These are phyloP conservation scores for Passer montanus DNA, from an alignment of 2,113 vertebrate genomes.

Conservation along the genomic window DNA sequence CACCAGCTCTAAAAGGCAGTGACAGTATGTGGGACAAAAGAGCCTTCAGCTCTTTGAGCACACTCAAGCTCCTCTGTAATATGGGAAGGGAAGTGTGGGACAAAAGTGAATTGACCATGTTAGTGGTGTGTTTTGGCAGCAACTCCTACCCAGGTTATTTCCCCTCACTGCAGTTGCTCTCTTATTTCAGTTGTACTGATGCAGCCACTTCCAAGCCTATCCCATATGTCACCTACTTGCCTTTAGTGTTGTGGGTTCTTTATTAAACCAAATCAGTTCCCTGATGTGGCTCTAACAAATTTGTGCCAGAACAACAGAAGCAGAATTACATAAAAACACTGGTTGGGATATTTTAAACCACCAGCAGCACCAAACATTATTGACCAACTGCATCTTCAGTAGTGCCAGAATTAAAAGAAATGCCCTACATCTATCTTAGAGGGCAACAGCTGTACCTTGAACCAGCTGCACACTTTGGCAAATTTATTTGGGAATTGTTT, in stretches of 20 bases:
- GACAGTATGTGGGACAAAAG: neutral
- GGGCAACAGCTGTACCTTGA: neutral
- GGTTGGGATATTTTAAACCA: neutral
- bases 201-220: neutral
- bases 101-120: neutral
- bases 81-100: fast-evolving
- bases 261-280: neutral
- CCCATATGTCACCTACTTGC: fast-evolving
- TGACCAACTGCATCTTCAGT: neutral
- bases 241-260: neutral
- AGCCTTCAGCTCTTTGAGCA: neutral
- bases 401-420: neutral
- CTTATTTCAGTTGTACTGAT: neutral
- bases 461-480: fast-evolving
- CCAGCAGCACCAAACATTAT: neutral
- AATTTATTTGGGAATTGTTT: neutral
- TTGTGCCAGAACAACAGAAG: neutral
- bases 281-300: neutral
- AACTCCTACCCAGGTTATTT: neutral
- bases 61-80: fast-evolving
- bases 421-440: neutral
- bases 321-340: neutral
- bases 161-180: neutral
- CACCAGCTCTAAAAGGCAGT: neutral
- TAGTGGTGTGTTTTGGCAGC: neutral